A percentile compares a stretch with the other conserved stretches of the same genome.
phyloP scores from a whole-genome alignment of 2,113 vertebrate genomes.

The Megalops atlanticus region DNA sequence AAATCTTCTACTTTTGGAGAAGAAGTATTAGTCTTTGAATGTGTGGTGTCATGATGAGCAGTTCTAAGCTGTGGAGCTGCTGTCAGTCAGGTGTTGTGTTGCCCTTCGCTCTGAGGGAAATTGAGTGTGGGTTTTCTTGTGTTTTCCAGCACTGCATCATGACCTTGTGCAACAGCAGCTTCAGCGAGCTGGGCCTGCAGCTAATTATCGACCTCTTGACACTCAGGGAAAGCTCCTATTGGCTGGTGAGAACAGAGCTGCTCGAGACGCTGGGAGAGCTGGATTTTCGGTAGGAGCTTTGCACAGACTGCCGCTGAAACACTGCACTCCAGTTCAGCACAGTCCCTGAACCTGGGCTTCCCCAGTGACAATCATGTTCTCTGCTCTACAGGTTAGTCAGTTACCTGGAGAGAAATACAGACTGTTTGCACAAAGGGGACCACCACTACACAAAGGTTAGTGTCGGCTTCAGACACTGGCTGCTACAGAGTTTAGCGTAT shows the following conservation, averaged over 20 bases:
- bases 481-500: too few relatives aligned
- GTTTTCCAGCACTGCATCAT: slow-evolving; percentile 86
- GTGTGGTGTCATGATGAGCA: too few relatives aligned
- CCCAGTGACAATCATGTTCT: background rate
- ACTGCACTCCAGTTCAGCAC: too few relatives aligned
- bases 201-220: slow-evolving; percentile 82
- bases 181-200: slow-evolving; percentile 88
- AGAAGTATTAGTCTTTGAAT: too few relatives aligned
- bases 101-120: background rate
- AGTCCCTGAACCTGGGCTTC: too few relatives aligned
- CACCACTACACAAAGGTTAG: slow-evolving; percentile 93
- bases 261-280: slow-evolving; percentile 91
- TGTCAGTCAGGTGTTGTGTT: background rate
- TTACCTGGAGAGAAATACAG: slow-evolving; percentile 86
- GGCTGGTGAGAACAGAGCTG: slow-evolving; percentile 94
- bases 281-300: slow-evolving; percentile 88
- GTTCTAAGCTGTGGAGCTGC: too few relatives aligned
- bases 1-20: too few relatives aligned
- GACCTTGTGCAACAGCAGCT: slow-evolving; percentile 85
- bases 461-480: background rate
- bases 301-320: too few relatives aligned
- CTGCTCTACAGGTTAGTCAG: slow-evolving; percentile 75
- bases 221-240: slow-evolving; percentile 87
- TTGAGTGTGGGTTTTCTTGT: background rate
- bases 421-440: slow-evolving; percentile 81